A percentile compares a stretch with the other conserved stretches of the same genome.
These are phyloP conservation scores for Pelobates fuscus DNA, from an alignment of 2,113 vertebrate species.

Conservation along the genomic window DNA sequence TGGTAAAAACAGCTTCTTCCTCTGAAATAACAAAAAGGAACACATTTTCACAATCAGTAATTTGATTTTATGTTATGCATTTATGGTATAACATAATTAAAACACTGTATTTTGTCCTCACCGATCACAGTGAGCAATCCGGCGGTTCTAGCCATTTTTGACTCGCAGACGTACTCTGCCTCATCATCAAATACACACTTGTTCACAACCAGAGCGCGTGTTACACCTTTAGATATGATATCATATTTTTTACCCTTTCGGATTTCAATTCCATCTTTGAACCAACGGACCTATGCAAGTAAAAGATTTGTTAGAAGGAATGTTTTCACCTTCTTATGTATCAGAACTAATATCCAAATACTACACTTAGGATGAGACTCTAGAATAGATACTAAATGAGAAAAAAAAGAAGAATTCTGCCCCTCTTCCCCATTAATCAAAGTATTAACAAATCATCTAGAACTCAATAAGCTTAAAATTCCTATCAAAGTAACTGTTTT, in stretches of 20 bases:
- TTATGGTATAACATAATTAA: too few species aligned
- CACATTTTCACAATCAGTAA: conserved; percentile 21
- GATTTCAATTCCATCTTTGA: conserved; percentile 92
- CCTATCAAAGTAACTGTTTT: too few species aligned
- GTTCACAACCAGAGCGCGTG: conserved; percentile 84
- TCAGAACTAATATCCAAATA: too few species aligned
- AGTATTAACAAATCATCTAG: too few species aligned
- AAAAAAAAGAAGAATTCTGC: too few species aligned
- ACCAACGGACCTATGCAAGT: conserved; percentile 87
- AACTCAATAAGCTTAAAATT: too few species aligned
- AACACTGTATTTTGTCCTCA: conserved; percentile 59
- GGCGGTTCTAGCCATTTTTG: conserved; percentile 83
- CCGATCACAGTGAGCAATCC: conserved; percentile 93
- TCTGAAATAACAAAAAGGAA: conserved; percentile 70
- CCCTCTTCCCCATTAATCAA: too few species aligned
- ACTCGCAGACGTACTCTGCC: conserved; percentile 96
- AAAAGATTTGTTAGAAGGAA: background rate
- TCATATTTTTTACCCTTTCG: conserved; percentile 97
- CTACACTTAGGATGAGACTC: too few species aligned
- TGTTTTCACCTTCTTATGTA: too few species aligned
- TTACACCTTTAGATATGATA: conserved; percentile 85
- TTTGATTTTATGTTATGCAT: background rate
- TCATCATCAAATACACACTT: conserved; percentile 93
- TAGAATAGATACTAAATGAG: too few species aligned
- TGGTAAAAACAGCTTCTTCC: conserved; percentile 93